phyloP scores from a whole-genome alignment of 2,797 vertebrate genomes.

The Falco naumanni region DNA sequence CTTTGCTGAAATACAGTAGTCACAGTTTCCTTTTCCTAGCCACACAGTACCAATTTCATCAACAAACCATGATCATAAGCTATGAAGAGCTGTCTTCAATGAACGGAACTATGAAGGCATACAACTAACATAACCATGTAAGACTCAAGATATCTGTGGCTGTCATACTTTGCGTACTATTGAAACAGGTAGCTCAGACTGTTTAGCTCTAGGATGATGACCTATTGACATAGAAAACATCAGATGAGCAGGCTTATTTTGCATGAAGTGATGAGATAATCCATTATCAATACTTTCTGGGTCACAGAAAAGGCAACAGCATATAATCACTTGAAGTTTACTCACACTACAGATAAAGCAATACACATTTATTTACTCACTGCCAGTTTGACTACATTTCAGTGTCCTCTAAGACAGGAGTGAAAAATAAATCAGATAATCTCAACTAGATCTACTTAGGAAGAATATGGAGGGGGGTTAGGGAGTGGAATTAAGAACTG shows the following conservation, averaged over 20 bases:
- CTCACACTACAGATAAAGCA: background rate
- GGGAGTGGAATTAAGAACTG: background rate
- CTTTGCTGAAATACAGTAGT: background rate
- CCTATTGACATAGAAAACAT: conserved; percentile 15
- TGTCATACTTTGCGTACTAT: background rate
- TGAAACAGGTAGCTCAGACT: background rate
- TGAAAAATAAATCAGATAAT: background rate
- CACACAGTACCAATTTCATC: background rate
- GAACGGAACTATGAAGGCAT: background rate
- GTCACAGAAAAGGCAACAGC: background rate
- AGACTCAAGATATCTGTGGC: background rate
- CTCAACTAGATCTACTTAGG: background rate
- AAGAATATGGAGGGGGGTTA: background rate
- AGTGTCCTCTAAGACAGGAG: background rate
- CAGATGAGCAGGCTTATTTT: background rate
- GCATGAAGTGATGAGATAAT: conserved; percentile 3
- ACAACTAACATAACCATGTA: background rate
- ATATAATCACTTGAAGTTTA: background rate
- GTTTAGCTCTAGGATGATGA: background rate
- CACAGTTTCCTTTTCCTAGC: background rate
- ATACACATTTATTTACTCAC: background rate
- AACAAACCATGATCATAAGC: background rate
- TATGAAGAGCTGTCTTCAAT: background rate
- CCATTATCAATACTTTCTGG: background rate
- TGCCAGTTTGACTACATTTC: background rate